Base-by-base conservation (phyloP, 2,888 invertebrate species). In the Tenthredo scrophulariae region DNA sequence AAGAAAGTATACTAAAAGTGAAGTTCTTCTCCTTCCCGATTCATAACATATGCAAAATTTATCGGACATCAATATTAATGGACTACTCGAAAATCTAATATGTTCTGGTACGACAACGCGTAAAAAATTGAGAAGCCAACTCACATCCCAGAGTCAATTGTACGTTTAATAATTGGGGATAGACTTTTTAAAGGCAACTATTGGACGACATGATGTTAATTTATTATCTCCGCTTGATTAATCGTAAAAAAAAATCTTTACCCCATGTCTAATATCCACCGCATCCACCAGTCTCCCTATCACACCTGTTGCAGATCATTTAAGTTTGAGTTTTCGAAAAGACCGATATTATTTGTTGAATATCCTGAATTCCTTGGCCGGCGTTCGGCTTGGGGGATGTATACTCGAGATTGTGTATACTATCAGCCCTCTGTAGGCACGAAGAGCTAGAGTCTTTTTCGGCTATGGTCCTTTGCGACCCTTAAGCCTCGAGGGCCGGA, bases 401-500 rank as follows among this genome's bases (percentile, higher is more conserved):
- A 62, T 79, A 15, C 22, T 4, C 50, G 15, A 46, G 13, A 10
- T 26, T 46, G 29, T 75, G 7, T 26, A 54, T 58, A 33, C 18
- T 79, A 50, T 18, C 62, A 37, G 22, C 50, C 80, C 40, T 50
- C 58, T 54, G 22, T 33, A 37, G 40, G 80, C n/a, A 62, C 37
- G n/a, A 22, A 40, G 80, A 50, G 62, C 46, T n/a, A 40, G 62
- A 62, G 40, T 80, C 80, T 80, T 80, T 29, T 43, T 40, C 22
- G 40, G 62, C 58, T 22, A 26, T 79, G 46, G 58, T 58, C 79
- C 79, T 58, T 37, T 62, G 58, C 80, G 50, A 62, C 58, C 80
- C 80, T 37, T 40, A 40, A 58, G 80, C 80, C 77, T 80, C 40
- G 37, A 80, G 80, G 62, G 80, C 37, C 22, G 80, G 58, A 80